Evolutionary conservation across 2,888 invertebrate species (phyloP).

Genomic region (Ophion obscuratus): DNA sequence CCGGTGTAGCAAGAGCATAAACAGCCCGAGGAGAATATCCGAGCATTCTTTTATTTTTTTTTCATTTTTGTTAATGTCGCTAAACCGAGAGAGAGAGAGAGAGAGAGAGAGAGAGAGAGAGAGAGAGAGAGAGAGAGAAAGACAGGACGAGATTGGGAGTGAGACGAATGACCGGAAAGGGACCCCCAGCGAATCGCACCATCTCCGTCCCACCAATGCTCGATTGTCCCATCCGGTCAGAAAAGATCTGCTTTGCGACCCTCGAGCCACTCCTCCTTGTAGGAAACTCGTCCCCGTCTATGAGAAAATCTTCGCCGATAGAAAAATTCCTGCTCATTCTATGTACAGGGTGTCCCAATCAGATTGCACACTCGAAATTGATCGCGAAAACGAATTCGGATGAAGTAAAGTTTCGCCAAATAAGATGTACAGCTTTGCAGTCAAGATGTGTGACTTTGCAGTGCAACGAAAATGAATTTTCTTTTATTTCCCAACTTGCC

Average conservation of each 20-base stretch:
- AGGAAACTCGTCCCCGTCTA: constrained; percentile 66
- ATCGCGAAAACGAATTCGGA: not conserved
- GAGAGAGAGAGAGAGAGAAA: constrained; percentile 45
- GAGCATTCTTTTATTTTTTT: constrained; percentile 14
- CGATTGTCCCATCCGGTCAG: constrained; percentile 26
- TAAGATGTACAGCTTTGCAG: too few species aligned
- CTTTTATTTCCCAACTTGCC: too few species aligned
- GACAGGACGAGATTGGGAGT: constrained; percentile 22
- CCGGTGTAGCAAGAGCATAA: constrained; percentile 74
- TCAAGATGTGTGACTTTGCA: too few species aligned
- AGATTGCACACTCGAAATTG: not conserved
- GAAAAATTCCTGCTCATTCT: not conserved
- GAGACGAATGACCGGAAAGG: constrained; percentile 66
- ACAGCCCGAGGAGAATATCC: constrained; percentile 67
- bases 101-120: constrained; percentile 19
- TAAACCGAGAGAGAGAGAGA: constrained; percentile 18
- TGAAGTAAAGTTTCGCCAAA: too few species aligned
- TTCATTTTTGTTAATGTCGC: not conserved
- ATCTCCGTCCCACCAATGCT: constrained; percentile 54
- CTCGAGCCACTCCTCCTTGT: constrained; percentile 61
- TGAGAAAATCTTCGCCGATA: constrained; percentile 60
- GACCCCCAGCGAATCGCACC: constrained; percentile 79
- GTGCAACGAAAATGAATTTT: too few species aligned
- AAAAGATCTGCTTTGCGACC: constrained; percentile 75
- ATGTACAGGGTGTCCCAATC: not conserved